Base-by-base conservation (phyloP, 2,888 invertebrate genomes). In the Pseudococcus viburni region DNA sequence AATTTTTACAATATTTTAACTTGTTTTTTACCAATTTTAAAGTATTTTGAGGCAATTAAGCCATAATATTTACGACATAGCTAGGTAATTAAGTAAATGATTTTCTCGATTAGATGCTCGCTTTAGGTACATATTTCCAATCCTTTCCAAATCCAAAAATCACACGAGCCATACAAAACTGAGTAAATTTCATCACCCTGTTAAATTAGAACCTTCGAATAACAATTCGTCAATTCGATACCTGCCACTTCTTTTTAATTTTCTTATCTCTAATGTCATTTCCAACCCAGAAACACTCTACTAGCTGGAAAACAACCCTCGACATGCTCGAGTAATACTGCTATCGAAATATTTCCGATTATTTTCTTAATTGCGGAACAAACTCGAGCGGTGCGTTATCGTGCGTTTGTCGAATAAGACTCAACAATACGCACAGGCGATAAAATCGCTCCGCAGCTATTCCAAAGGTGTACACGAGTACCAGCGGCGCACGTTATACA, bases 311-410 rank as follows among this genome's bases (percentile, higher is more conserved):
- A 22, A 64, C 64, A 64, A 55, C 64, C 64, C 64, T 64, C 64
- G n/a, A 1, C 11, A 42, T 42, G 42, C 42, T 42, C 42, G 42
- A 22, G 64, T 22, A 64, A 19, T 64, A 64, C 64, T 64, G 22
- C 9, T 9, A 22, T 64, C 64, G 64, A 64, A 64, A 64, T 64
- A 64, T 64, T 64, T 22, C 64, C 73, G 73, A 73, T 73, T 73
- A 73, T 33, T 73, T 73, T 73, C 73, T 73, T 73, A 73, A 73
- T 73, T 33, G 73, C 33, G 73, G 73, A 73, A 33, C 73, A 17
- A 73, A 33, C 73, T 73, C 73, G 73, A 73, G 33, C 17, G 73
- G 33, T 33, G 73, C 73, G 73, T 73, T 73, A 73, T 73, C 73
- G 73, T 73, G 73, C 33, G 64, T 73, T 33, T 33, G 68, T 68